Evolutionary conservation across 2,888 invertebrate species (phyloP), one percentile per base, ranked within the genome.

Genomic region (Isoperla grammatica): DNA sequence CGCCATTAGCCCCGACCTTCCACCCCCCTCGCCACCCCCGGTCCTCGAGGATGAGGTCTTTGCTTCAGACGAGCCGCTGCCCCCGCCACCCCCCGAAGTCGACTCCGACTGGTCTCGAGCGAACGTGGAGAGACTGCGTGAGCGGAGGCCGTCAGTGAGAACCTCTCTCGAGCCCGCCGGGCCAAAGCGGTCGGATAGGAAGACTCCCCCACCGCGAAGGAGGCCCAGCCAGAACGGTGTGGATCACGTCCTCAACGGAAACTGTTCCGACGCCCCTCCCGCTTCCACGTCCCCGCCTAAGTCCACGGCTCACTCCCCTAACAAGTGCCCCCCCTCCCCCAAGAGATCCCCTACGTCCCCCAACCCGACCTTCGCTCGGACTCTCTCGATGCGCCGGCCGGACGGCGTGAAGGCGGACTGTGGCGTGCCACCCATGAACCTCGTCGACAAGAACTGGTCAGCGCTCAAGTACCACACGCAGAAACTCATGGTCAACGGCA

Each of bases 1-100:
- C 43, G 73, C 80, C 37, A 79, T 81, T 12, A 81, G 82, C 68
- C 83, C 83, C 1, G 83, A 83, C 68, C 71, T 81, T 61, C 82
- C 82, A 12, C 82, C 82, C 1, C 83, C 84, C 0, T 82, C 84
- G 1, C 83, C 84, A 3, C 83, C 84, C 0, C 79, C 80, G 1
- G 79, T 81, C 29, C 71, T 79, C 6, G 82, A 82, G 65, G 78
- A 79, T 62, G 83, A 83, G 66, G 79, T 81, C 15, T 72, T 80
- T 61, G 76, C 79, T 59, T 79, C 78, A 66, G 84, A 84, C 67
- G 84, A 84, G 66, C 84, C 85, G 6, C 72, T 85, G 59, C 84
- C 85, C 9, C 84, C 85, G 2, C 85, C 85, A 2, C 85, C 85
- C 1, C 79, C 81, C 0, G 80, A 81, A 65, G 71, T 79, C 15